Evolutionary conservation across 2,888 invertebrate genomes (phyloP).

Genomic region (Seira sanloemensis): DNA sequence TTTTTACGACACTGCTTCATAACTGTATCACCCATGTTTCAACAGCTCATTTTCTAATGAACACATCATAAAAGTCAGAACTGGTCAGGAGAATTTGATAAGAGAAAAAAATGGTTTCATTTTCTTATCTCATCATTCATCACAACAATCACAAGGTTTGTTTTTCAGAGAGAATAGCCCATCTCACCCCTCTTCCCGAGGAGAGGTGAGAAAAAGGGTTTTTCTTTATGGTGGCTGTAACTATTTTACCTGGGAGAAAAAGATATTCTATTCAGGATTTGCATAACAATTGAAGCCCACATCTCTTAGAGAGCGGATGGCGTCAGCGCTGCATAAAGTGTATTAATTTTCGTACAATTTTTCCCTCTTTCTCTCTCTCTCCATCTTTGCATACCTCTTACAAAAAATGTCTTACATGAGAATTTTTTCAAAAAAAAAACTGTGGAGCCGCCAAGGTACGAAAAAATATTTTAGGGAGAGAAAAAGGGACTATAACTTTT

Average conservation of each 20-base stretch:
- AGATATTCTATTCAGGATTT: conserved; percentile 26
- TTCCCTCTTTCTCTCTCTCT: not conserved
- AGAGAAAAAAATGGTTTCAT: not conserved
- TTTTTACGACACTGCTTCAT: not conserved
- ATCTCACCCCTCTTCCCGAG: not conserved
- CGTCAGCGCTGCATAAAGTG: not conserved
- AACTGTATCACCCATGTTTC: conserved; percentile 1
- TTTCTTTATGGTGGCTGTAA: not conserved
- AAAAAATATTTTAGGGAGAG: no score
- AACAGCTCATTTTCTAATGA: conserved; percentile 52
- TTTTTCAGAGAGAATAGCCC: not conserved
- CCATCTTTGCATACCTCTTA: not conserved
- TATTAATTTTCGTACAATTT: not conserved
- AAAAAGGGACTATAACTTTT: no score
- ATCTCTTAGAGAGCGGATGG: not conserved
- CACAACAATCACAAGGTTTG: not conserved
- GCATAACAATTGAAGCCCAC: conserved; percentile 39
- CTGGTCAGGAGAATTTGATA: conserved; percentile 7
- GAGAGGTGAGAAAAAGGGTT: not conserved
- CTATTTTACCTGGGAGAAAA: not conserved
- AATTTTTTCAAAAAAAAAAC: not conserved
- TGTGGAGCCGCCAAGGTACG: not conserved
- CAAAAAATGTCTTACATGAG: not conserved
- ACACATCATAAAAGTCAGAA: conserved; percentile 47
- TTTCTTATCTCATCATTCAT: not conserved